phyloP scores from a whole-genome alignment of 2,797 vertebrate species.

The Squalus acanthias region DNA sequence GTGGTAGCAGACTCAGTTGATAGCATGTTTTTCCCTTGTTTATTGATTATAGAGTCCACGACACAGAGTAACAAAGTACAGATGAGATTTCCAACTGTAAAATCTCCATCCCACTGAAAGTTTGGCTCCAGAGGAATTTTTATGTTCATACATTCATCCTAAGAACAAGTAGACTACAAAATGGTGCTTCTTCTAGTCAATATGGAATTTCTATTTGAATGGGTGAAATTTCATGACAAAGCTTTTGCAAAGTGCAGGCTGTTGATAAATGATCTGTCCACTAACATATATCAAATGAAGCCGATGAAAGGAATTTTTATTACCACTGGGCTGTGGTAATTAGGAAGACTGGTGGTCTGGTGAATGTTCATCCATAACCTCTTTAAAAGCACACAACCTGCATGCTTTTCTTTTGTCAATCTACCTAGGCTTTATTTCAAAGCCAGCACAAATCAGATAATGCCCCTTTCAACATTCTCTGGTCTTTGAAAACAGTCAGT shows the following conservation, averaged over 20 bases:
- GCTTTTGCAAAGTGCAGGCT: neutral
- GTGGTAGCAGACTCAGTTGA: neutral
- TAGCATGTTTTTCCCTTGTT: neutral
- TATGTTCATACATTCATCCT: neutral
- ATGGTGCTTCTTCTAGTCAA: neutral
- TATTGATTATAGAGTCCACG: neutral
- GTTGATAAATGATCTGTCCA: slow-evolving; percentile 24
- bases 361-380: slow-evolving; percentile 20
- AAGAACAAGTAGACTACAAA: neutral
- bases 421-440: slow-evolving; percentile 26
- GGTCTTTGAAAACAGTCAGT: neutral
- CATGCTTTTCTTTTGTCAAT: slow-evolving; percentile 7
- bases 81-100: neutral
- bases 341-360: slow-evolving; percentile 4
- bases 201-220: slow-evolving; percentile 29
- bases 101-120: neutral
- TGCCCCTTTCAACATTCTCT: slow-evolving; percentile 25
- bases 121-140: neutral
- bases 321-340: slow-evolving; percentile 8
- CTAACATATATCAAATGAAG: slow-evolving; percentile 31
- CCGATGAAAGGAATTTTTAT: slow-evolving; percentile 33
- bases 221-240: slow-evolving; percentile 5
- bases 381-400: slow-evolving; percentile 28
- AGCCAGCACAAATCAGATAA: slow-evolving; percentile 33
- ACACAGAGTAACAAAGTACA: neutral